phyloP scores from a whole-genome alignment of 2,888 invertebrate species.

The Amphimallon solstitiale region DNA sequence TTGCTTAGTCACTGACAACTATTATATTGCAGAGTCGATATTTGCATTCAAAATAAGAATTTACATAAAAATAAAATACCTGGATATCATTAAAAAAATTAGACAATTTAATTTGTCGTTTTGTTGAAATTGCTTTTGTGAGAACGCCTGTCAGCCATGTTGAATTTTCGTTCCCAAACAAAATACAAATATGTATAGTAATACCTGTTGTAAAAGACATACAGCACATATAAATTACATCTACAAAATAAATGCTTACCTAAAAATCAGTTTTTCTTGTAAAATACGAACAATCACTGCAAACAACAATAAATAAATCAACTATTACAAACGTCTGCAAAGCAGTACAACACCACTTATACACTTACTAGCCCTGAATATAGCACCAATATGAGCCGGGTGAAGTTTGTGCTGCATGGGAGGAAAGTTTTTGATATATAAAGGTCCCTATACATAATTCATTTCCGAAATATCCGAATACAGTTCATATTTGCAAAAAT shows the following conservation, averaged over 20 bases:
- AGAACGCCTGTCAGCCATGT: slow-evolving; percentile 51
- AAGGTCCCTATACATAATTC: not conserved
- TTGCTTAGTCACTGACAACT: slow-evolving; percentile 38
- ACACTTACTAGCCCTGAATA: slow-evolving; percentile 21
- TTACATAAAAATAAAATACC: slow-evolving; percentile 1
- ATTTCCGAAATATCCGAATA: not conserved
- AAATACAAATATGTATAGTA: slow-evolving; percentile 38
- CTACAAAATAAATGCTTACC: slow-evolving; percentile 33
- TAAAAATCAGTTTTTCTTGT: slow-evolving; percentile 30
- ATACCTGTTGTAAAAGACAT: slow-evolving; percentile 10
- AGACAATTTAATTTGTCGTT: slow-evolving; percentile 22
- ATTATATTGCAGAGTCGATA: not conserved
- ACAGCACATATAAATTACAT: not conserved
- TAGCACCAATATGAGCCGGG: not conserved
- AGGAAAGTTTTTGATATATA: not conserved
- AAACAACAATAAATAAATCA: slow-evolving; percentile 34
- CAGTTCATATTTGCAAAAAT: slow-evolving; percentile 8
- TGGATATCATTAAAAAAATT: not conserved
- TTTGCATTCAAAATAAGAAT: not conserved
- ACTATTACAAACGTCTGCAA: slow-evolving; percentile 39
- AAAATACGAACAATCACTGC: slow-evolving; percentile 35
- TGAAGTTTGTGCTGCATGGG: slow-evolving; percentile 24
- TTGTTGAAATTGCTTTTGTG: slow-evolving; percentile 41
- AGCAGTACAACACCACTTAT: slow-evolving; percentile 26
- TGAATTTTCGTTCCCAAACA: slow-evolving; percentile 44